phyloP scores from a whole-genome alignment of 2,113 vertebrate genomes.

The Aramus guarauna region DNA sequence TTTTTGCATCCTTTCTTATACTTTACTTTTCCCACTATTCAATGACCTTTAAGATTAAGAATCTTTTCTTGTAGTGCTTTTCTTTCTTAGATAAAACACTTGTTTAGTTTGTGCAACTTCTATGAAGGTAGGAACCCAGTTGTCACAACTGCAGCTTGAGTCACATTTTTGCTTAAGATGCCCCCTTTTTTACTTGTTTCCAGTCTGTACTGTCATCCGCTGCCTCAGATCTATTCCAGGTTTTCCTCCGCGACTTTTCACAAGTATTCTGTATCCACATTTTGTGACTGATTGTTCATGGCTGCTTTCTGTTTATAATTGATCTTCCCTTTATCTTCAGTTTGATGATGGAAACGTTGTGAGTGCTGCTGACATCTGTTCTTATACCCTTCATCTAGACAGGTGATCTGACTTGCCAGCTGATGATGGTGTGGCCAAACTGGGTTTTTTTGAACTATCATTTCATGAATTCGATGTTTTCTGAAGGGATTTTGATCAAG shows the following conservation, averaged over 20 bases:
- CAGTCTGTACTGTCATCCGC: neutral
- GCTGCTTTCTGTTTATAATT: neutral
- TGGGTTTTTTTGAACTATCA: neutral
- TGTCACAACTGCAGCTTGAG: neutral
- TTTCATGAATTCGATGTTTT: neutral
- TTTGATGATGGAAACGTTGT: neutral
- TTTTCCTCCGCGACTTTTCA: neutral
- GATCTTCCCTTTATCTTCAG: neutral
- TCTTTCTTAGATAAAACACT: neutral
- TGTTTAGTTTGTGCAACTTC: neutral
- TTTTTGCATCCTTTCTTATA: neutral
- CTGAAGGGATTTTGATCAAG: neutral
- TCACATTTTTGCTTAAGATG: neutral
- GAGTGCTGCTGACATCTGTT: neutral
- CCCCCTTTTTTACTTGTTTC: neutral
- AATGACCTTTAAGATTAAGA: neutral
- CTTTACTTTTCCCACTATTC: neutral
- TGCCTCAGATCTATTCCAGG: neutral
- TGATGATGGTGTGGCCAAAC: neutral
- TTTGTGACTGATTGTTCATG: neutral
- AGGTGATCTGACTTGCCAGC: neutral
- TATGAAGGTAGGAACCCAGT: neutral
- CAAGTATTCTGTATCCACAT: accelerated
- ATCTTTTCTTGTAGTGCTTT: neutral
- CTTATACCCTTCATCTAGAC: neutral